Percentiles rank a stretch among this genome's conserved stretches.
These are phyloP conservation scores for Cynoglossus semilaevis DNA, from an alignment of 2,113 vertebrate species.

Conservation along the genomic window DNA sequence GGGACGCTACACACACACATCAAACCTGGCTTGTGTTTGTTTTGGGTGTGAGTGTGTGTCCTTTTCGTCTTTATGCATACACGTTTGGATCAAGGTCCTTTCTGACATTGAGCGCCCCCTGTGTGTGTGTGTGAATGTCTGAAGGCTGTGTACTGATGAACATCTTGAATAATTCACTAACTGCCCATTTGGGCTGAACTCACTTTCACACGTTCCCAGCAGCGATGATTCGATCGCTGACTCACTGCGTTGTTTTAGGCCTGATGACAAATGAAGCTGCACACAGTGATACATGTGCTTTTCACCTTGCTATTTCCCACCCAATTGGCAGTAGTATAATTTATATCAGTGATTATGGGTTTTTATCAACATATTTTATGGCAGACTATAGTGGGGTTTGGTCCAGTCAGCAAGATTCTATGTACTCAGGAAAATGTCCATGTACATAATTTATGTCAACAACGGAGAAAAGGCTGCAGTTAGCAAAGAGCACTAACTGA, in stretches of 20 bases:
- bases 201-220: slow-evolving; percentile 48
- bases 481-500: slow-evolving; percentile 29
- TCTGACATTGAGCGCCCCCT: not conserved
- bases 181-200: slow-evolving; percentile 34
- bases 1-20: not conserved
- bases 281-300: slow-evolving; percentile 17
- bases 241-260: not conserved
- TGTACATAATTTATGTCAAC: slow-evolving; percentile 53
- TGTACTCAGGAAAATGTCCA: slow-evolving; percentile 8
- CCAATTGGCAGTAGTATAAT: not conserved
- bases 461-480: slow-evolving; percentile 3
- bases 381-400: slow-evolving; percentile 17
- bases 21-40: no score
- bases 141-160: slow-evolving; percentile 19
- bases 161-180: slow-evolving; percentile 59
- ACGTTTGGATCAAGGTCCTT: not conserved
- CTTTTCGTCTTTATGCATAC: not conserved
- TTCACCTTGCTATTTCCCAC: not conserved
- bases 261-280: slow-evolving; percentile 1
- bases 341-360: no score
- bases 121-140: slow-evolving; percentile 1
- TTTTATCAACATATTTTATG: slow-evolving; percentile 27
- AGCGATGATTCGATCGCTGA: slow-evolving; percentile 29
- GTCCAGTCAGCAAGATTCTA: slow-evolving; percentile 46
- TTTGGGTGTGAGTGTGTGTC: no score